These are phyloP conservation scores for Taurulus bubalis DNA, from an alignment of 2,113 vertebrate species.

Conservation along the genomic window DNA sequence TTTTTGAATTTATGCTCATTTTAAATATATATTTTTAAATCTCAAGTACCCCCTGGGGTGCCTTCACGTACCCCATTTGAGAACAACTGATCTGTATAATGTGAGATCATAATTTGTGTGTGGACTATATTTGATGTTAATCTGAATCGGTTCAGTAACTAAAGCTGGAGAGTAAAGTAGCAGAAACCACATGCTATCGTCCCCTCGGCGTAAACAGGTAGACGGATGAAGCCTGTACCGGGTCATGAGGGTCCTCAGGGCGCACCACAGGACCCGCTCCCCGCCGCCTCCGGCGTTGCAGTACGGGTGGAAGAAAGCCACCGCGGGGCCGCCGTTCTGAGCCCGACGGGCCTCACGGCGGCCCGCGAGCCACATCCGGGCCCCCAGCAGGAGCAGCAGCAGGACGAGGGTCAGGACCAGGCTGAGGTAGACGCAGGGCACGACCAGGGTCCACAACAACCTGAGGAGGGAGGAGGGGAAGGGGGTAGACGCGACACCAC, in stretches of 20 bases:
- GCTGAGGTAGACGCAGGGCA: slow-evolving; percentile 87
- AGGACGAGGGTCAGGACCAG: slow-evolving; percentile 83
- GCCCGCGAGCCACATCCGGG: slow-evolving; percentile 84
- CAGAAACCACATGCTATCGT: background rate
- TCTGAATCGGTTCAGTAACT: background rate
- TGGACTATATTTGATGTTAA: background rate
- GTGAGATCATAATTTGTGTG: background rate
- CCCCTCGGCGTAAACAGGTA: background rate
- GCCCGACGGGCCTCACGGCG: slow-evolving; percentile 78
- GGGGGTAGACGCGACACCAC: background rate
- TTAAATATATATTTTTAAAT: too few species aligned
- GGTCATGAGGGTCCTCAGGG: slow-evolving; percentile 89
- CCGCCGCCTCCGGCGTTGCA: slow-evolving; percentile 95
- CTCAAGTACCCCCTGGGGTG: too few species aligned
- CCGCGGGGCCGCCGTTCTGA: slow-evolving; percentile 74
- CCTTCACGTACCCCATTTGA: too few species aligned
- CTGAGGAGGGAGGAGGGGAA: slow-evolving; percentile 66
- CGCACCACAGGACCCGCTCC: slow-evolving; percentile 95
- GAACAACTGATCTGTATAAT: background rate
- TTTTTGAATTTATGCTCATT: too few species aligned
- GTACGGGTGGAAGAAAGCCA: slow-evolving; percentile 96
- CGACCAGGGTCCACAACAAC: slow-evolving; percentile 88
- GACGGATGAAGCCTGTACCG: slow-evolving; percentile 85
- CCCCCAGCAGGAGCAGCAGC: slow-evolving; percentile 79
- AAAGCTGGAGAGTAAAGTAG: too few species aligned